Evolutionary conservation across 2,797 vertebrate species (phyloP).

Genomic region (Thunnus albacares): DNA sequence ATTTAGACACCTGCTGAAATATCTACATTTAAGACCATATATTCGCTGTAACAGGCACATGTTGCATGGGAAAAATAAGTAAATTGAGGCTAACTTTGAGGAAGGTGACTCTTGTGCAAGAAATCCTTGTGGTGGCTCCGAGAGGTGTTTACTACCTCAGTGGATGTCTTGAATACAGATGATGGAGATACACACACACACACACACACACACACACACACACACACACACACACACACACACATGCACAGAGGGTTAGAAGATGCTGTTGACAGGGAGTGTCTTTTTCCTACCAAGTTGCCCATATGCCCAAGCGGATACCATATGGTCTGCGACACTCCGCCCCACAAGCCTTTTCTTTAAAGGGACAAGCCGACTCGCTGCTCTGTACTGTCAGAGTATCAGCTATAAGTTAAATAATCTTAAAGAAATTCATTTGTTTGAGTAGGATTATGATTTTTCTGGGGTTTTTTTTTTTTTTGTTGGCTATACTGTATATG

Average conservation of each 20-base stretch:
- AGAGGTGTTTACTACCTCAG: conserved; percentile 58
- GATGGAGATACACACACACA: conserved; percentile 10
- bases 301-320: conserved; percentile 52
- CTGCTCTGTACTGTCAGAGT: background rate
- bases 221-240: background rate
- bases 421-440: background rate
- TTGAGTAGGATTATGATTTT: background rate
- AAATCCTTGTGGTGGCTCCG: conserved; percentile 51
- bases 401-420: background rate
- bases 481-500: background rate
- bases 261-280: conserved; percentile 12
- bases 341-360: conserved; percentile 12
- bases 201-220: conserved; percentile 2
- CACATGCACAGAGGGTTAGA: conserved; percentile 15
- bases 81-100: conserved; percentile 41
- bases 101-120: conserved; percentile 43
- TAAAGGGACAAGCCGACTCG: background rate
- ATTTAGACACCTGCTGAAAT: background rate
- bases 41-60: conserved; percentile 5
- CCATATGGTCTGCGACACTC: conserved; percentile 51
- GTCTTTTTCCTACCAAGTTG: conserved; percentile 18
- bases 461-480: background rate
- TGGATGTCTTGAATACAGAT: conserved; percentile 68
- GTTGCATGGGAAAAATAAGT: conserved; percentile 31
- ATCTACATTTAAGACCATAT: background rate